Conservation (phyloP, 1,140 invertebrate genomes). For the Drosophila aff. region DNA sequence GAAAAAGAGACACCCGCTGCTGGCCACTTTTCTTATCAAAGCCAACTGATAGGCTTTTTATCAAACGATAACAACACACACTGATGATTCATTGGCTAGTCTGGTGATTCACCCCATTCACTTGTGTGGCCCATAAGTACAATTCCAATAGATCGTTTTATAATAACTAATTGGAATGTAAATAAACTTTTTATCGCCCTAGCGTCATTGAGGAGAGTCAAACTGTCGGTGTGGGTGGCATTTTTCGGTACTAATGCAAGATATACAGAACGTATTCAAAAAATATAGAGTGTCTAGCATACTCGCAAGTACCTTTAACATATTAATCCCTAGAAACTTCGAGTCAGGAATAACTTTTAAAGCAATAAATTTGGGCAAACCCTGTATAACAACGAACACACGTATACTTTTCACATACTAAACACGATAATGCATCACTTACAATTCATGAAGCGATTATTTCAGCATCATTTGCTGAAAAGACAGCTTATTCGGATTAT, state of each 20-base stretch:
- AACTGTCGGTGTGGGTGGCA: not conserved
- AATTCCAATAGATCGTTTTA: conserved; percentile 46
- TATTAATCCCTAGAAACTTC: not conserved
- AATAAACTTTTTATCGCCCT: conserved; percentile 54
- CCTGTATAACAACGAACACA: not conserved
- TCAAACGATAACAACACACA: conserved; percentile 45
- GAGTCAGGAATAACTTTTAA: not conserved
- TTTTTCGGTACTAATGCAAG: not conserved
- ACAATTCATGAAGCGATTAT: conserved; percentile 2
- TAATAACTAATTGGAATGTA: conserved; percentile 69
- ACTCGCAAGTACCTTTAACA: not conserved
- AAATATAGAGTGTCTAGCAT: no score
- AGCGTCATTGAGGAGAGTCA: not conserved
- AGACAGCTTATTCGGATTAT: conserved; percentile 15
- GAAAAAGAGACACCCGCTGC: not conserved
- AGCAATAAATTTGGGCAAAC: not conserved
- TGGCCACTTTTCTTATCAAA: conserved; percentile 27
- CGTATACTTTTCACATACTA: not conserved
- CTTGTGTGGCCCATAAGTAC: conserved; percentile 9
- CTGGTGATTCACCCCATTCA: conserved; percentile 18
- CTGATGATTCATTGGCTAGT: conserved; percentile 51
- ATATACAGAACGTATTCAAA: not conserved
- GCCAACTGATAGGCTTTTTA: conserved; percentile 22
- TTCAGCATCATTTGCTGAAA: conserved; percentile 12
- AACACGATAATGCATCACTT: not conserved